phyloP scores from a whole-genome alignment of 2,888 invertebrate species.

The Aphrophora alni region DNA sequence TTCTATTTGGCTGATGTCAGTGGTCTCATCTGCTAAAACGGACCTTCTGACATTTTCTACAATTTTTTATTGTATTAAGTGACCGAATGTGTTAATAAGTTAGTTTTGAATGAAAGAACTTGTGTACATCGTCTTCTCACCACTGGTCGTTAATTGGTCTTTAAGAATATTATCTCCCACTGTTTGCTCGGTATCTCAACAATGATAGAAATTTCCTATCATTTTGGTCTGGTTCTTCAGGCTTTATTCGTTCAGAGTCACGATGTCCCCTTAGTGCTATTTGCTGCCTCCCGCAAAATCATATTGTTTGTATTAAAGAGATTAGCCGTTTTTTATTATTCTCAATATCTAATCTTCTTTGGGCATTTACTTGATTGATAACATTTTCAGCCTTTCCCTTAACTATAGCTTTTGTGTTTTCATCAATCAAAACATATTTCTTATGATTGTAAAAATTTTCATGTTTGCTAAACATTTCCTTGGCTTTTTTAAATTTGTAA shows the following conservation, averaged over 20 bases:
- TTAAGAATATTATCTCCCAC: constrained; percentile 46
- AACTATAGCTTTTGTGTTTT: too few species aligned
- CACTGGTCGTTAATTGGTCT: constrained; percentile 41
- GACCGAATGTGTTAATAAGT: constrained; percentile 22
- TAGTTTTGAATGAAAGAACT: constrained; percentile 46
- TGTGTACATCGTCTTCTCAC: constrained; percentile 38
- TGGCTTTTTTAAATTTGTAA: too few species aligned
- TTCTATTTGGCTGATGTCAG: constrained; percentile 6
- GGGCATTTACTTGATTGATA: constrained; percentile 21
- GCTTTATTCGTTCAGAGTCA: constrained; percentile 44
- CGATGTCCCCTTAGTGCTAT: constrained; percentile 50
- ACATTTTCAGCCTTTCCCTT: not conserved
- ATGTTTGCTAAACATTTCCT: too few species aligned
- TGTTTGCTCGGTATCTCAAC: constrained; percentile 45
- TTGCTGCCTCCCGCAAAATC: constrained; percentile 47
- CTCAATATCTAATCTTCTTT: constrained; percentile 13
- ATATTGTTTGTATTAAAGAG: constrained; percentile 12
- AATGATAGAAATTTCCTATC: constrained; percentile 49
- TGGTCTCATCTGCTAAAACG: not conserved
- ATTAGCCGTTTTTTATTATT: constrained; percentile 20
- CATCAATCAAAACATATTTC: too few species aligned
- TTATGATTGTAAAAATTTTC: too few species aligned
- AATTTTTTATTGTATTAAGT: constrained; percentile 16
- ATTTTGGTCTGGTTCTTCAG: constrained; percentile 29
- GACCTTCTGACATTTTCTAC: constrained; percentile 16